These are phyloP conservation scores for Gracilinanus agilis DNA, from an alignment of 2,113 vertebrate genomes.

Conservation along the genomic window DNA sequence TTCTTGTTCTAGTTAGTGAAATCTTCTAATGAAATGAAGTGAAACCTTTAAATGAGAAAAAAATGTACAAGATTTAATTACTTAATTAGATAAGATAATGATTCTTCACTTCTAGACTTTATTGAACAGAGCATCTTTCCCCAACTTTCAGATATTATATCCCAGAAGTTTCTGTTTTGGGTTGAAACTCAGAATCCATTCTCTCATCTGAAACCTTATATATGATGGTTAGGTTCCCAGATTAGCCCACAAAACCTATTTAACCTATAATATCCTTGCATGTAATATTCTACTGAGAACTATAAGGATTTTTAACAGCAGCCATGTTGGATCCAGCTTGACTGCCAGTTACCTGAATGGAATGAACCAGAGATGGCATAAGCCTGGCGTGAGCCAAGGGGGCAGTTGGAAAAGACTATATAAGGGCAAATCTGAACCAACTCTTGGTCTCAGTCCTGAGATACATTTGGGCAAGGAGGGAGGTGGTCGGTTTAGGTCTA, in stretches of 20 bases:
- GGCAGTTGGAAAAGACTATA: too few relatives aligned
- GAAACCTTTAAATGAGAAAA: background rate
- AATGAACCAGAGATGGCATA: too few relatives aligned
- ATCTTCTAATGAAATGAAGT: background rate
- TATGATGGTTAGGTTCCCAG: background rate
- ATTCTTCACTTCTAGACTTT: background rate
- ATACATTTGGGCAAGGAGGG: too few relatives aligned
- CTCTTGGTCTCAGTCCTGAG: too few relatives aligned
- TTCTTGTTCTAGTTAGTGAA: background rate
- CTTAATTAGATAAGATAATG: background rate
- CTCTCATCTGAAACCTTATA: background rate
- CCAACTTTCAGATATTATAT: slow-evolving; percentile 13
- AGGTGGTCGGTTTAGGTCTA: too few relatives aligned
- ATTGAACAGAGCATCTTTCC: background rate
- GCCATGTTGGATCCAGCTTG: too few relatives aligned
- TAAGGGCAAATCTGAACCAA: too few relatives aligned
- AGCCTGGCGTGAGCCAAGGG: too few relatives aligned
- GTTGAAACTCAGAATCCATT: background rate
- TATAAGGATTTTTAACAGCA: too few relatives aligned
- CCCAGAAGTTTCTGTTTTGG: slow-evolving; percentile 23
- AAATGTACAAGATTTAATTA: background rate
- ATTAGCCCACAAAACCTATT: background rate
- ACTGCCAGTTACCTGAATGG: too few relatives aligned
- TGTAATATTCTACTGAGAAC: background rate
- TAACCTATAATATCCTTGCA: background rate